Percentiles rank a stretch among this genome's conserved stretches.
phyloP scores from a whole-genome alignment of 2,888 invertebrate genomes.

The Thelaira solivaga region DNA sequence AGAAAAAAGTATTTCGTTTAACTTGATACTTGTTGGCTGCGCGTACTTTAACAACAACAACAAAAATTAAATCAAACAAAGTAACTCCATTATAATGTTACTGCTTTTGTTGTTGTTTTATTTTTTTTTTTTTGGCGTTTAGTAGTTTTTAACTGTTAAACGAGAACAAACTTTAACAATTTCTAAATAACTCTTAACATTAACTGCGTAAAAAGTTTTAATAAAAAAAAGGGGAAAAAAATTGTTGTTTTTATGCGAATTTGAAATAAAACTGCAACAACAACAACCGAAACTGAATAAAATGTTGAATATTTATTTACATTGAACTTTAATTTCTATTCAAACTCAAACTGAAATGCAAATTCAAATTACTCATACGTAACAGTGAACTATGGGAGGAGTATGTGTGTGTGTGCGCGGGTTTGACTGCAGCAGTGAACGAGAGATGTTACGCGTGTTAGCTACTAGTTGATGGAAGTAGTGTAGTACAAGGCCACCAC shows the following conservation, averaged over 20 bases:
- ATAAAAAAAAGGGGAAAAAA: too few species aligned
- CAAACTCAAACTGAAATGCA: conserved; percentile 51
- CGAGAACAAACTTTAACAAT: neutral
- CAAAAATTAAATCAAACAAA: too few species aligned
- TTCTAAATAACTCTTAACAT: neutral
- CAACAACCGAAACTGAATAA: too few species aligned
- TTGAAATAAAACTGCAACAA: neutral
- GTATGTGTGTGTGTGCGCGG: neutral
- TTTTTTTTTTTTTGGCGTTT: too few species aligned
- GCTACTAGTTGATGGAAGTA: neutral
- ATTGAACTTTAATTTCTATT: conserved; percentile 57
- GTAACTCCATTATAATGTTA: too few species aligned
- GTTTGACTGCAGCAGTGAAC: neutral
- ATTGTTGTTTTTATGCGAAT: too few species aligned
- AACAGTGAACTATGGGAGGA: conserved; percentile 16
- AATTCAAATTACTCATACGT: conserved; percentile 48
- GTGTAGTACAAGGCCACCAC: conserved; percentile 30
- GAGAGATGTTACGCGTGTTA: too few species aligned
- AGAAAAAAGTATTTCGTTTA: too few species aligned
- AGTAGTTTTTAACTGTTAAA: too few species aligned
- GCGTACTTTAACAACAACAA: too few species aligned
- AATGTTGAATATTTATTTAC: conserved; percentile 35
- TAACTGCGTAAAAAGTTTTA: conserved; percentile 6
- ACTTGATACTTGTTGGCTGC: too few species aligned
- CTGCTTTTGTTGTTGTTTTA: too few species aligned